phyloP scores from a whole-genome alignment of 2,888 invertebrate species.

The Seira ritae region DNA sequence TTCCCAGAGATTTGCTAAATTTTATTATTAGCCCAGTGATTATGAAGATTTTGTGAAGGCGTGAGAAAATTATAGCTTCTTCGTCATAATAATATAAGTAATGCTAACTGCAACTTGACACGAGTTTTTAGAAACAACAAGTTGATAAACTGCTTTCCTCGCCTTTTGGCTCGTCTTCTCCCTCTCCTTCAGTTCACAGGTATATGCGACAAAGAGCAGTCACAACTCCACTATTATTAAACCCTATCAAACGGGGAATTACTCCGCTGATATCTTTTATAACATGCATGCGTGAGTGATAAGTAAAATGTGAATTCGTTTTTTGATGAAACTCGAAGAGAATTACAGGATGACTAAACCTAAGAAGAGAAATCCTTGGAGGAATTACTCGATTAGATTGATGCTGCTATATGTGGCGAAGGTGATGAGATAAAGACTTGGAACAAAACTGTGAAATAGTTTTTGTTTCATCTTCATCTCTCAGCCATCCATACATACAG shows the following conservation, averaged over 20 bases:
- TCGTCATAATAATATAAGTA: slow-evolving; percentile 48
- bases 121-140: not conserved
- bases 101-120: slow-evolving; percentile 35
- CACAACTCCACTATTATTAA: slow-evolving; percentile 50
- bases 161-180: slow-evolving; percentile 16
- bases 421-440: slow-evolving; percentile 71
- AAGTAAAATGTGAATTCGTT: too few species aligned
- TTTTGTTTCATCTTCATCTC: slow-evolving; percentile 26
- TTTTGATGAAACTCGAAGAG: too few species aligned
- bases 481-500: too few species aligned
- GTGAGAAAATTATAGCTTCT: slow-evolving; percentile 62
- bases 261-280: too few species aligned
- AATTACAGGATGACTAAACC: too few species aligned
- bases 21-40: slow-evolving; percentile 67
- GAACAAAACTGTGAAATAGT: slow-evolving; percentile 69
- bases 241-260: too few species aligned
- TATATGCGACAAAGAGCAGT: slow-evolving; percentile 52
- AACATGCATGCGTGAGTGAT: too few species aligned
- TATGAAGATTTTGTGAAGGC: slow-evolving; percentile 63
- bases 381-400: slow-evolving; percentile 53
- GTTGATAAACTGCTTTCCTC: too few species aligned
- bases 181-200: slow-evolving; percentile 46
- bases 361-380: slow-evolving; percentile 35
- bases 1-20: slow-evolving; percentile 62
- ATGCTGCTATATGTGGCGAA: slow-evolving; percentile 27